Evolutionary conservation across 1,140 invertebrate species (phyloP).

Genomic region (Uloborus diversus): DNA sequence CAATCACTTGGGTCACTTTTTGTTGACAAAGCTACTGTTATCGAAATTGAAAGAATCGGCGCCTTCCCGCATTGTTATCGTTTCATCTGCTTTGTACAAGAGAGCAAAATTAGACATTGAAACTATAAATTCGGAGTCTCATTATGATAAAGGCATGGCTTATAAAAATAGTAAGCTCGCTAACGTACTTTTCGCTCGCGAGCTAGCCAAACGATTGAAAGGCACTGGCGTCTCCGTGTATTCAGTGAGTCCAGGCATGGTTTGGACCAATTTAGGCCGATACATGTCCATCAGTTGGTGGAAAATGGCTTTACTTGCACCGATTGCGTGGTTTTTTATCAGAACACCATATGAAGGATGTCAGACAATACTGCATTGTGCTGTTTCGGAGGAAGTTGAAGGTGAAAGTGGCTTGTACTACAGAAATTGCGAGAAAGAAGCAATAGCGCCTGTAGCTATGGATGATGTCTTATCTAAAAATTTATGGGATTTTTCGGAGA

Average conservation of each 20-base stretch:
- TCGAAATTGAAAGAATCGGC: constrained; percentile 74
- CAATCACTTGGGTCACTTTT: constrained; percentile 65
- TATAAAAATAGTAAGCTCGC: constrained; percentile 90
- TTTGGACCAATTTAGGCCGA: constrained; percentile 55
- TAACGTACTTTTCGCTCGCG: constrained; percentile 85
- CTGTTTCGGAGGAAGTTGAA: constrained; percentile 73
- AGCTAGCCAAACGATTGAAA: constrained; percentile 80
- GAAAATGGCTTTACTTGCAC: constrained; percentile 38
- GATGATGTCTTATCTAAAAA: constrained; percentile 65
- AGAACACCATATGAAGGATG: constrained; percentile 70
- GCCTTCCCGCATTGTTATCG: constrained; percentile 66
- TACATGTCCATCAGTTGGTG: constrained; percentile 46
- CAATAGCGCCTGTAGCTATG: constrained; percentile 69
- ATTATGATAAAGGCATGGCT: constrained; percentile 65
- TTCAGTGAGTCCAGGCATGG: constrained; percentile 73
- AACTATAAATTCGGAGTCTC: constrained; percentile 66
- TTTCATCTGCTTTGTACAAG: constrained; percentile 67
- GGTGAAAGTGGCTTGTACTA: constrained; percentile 75
- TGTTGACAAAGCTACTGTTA: constrained; percentile 84
- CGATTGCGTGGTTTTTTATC: constrained; percentile 46
- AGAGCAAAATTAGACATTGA: constrained; percentile 78
- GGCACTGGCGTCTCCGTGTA: constrained; percentile 77
- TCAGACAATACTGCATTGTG: constrained; percentile 80
- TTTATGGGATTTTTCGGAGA: constrained; percentile 52
- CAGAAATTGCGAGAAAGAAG: constrained; percentile 76